These are phyloP conservation scores for Monarcha castaneiventris DNA, from an alignment of 2,113 vertebrate species.

Conservation along the genomic window DNA sequence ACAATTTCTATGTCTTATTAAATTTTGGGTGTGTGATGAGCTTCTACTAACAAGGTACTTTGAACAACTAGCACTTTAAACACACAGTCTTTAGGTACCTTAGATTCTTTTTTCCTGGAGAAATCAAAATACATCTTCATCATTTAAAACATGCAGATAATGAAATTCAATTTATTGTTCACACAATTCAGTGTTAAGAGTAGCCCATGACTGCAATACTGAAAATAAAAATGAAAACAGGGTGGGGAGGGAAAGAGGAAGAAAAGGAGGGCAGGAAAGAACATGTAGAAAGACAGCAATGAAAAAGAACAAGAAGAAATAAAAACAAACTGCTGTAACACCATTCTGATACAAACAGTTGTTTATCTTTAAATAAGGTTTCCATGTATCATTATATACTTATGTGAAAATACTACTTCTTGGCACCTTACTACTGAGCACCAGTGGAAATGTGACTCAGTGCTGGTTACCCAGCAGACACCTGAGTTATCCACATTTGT, in stretches of 20 bases:
- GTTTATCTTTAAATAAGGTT: not conserved
- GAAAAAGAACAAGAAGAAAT: not conserved
- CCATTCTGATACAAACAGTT: not conserved
- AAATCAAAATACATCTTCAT: constrained; percentile 20
- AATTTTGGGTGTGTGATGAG: not conserved
- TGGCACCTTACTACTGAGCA: not conserved
- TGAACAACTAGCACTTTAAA: not conserved
- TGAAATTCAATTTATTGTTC: constrained; percentile 2
- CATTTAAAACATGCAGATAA: constrained; percentile 10
- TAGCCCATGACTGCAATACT: not conserved
- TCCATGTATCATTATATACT: not conserved
- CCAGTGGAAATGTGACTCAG: not conserved
- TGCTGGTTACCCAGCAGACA: not conserved
- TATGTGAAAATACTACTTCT: not conserved
- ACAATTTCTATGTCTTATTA: not conserved
- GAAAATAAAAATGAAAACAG: not conserved
- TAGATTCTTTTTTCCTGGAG: not conserved
- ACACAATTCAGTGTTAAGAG: constrained; percentile 10
- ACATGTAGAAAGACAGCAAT: not conserved
- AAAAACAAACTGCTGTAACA: not conserved
- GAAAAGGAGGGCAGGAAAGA: not conserved
- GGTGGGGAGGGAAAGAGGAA: not conserved
- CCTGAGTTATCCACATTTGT: fast-evolving
- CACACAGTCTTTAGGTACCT: not conserved
- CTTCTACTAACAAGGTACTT: not conserved